phyloP scores from a whole-genome alignment of 1,140 invertebrate species.

The Zaprionus davidi region DNA sequence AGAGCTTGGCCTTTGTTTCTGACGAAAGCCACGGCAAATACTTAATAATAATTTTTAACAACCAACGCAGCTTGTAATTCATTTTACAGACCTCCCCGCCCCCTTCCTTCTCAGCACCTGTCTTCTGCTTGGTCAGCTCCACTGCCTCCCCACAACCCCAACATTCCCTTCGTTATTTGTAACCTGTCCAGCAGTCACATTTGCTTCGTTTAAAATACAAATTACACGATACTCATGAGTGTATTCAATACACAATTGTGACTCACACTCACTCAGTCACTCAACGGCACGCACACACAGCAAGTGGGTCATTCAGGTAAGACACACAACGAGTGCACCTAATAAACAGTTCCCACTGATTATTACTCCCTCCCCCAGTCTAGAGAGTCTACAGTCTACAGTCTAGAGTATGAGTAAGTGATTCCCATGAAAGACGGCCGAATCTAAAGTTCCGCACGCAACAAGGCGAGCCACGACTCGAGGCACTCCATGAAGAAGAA shows the following conservation, averaged over 20 bases:
- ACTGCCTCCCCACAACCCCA: neutral
- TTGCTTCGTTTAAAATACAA: constrained; percentile 75
- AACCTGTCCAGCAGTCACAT: constrained; percentile 7
- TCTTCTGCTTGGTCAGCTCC: neutral
- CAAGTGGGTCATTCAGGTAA: constrained; percentile 74
- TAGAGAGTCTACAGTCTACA: neutral
- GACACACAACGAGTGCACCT: constrained; percentile 65
- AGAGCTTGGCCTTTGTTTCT: constrained; percentile 79
- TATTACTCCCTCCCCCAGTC: neutral
- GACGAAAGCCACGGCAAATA: constrained; percentile 69
- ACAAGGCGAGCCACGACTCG: neutral
- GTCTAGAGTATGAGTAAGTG: constrained; percentile 1
- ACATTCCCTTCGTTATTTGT: neutral
- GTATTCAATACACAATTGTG: constrained; percentile 44
- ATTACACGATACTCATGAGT: constrained; percentile 57
- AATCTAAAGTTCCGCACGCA: constrained; percentile 10
- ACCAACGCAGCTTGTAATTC: constrained; percentile 58
- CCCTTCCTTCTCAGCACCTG: neutral
- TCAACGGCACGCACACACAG: constrained; percentile 31
- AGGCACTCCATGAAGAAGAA: neutral
- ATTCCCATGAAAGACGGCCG: constrained; percentile 1
- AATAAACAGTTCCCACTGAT: constrained; percentile 56
- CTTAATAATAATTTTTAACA: constrained; percentile 78
- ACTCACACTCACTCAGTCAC: constrained; percentile 41
- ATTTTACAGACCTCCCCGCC: constrained; percentile 18